A percentile compares a stretch with the other conserved stretches of the same genome.
Evolutionary conservation across 2,888 invertebrate species (phyloP).

Genomic region (Orthosia cruda): DNA sequence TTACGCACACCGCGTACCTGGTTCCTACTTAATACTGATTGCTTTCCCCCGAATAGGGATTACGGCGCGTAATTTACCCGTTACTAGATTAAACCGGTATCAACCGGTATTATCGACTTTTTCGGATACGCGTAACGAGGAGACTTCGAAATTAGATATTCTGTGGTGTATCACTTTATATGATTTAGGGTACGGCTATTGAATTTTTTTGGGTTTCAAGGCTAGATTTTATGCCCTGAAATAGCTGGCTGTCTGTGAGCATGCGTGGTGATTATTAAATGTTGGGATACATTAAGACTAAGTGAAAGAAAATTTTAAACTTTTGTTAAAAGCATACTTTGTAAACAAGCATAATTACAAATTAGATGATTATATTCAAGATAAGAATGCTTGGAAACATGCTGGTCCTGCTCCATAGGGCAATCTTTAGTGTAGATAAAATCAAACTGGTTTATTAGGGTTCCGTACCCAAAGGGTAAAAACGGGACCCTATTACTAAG

Average conservation of each 20-base stretch:
- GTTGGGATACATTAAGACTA: no score
- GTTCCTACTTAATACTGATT: constrained; percentile 79
- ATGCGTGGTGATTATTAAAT: no score
- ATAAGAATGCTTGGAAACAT: no score
- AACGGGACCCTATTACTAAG: no score
- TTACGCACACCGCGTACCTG: constrained; percentile 67
- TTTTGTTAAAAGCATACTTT: no score
- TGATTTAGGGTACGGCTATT: constrained; percentile 27
- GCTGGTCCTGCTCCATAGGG: no score
- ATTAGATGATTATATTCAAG: no score
- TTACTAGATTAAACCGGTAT: constrained; percentile 79
- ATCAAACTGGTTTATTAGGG: no score
- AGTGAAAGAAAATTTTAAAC: no score
- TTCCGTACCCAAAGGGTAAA: no score
- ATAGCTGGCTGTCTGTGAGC: not conserved
- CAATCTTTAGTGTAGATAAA: no score
- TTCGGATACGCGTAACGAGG: constrained; percentile 69
- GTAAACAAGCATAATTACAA: no score
- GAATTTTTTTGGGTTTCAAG: not conserved
- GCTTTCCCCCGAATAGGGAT: constrained; percentile 78
- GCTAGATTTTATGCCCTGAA: not conserved
- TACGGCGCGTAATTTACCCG: constrained; percentile 80
- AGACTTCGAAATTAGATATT: constrained; percentile 65
- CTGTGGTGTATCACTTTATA: constrained; percentile 52
- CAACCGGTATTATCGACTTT: constrained; percentile 73